These are phyloP conservation scores for Eulemur rubriventer DNA, from an alignment of 2,797 vertebrate species.

Conservation along the genomic window DNA sequence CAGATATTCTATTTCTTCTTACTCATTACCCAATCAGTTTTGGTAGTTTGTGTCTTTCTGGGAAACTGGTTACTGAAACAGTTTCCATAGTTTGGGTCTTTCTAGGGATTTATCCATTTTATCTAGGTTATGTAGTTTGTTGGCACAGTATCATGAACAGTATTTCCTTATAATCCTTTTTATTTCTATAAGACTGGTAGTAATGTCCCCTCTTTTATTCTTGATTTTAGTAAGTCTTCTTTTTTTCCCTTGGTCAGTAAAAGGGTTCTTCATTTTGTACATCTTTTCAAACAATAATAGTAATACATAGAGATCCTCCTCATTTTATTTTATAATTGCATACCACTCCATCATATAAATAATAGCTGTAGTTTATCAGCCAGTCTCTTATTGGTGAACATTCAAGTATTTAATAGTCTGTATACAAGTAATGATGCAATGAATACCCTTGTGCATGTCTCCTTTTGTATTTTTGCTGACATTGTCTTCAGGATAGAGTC, in stretches of 20 bases:
- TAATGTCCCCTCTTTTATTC: neutral
- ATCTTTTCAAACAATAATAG: neutral
- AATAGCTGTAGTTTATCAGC: neutral
- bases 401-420: neutral
- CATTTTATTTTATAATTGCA: neutral
- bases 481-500: neutral
- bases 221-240: neutral
- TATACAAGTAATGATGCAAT: neutral
- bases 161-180: neutral
- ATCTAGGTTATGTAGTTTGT: neutral
- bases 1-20: neutral
- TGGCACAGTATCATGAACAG: neutral
- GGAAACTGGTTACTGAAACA: neutral
- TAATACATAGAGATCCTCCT: neutral
- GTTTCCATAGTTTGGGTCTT: neutral
- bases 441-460: neutral
- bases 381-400: neutral
- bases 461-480: neutral
- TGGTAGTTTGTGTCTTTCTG: neutral
- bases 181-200: neutral
- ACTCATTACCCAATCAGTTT: neutral
- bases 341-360: neutral
- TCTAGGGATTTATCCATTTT: neutral
- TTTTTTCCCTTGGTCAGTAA: neutral
- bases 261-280: neutral